Percentiles rank a stretch among this genome's conserved stretches.
These are phyloP conservation scores for Axinella damicornis DNA, from an alignment of 37 sponge, comb jelly and placozoan genomes.

Conservation along the genomic window DNA sequence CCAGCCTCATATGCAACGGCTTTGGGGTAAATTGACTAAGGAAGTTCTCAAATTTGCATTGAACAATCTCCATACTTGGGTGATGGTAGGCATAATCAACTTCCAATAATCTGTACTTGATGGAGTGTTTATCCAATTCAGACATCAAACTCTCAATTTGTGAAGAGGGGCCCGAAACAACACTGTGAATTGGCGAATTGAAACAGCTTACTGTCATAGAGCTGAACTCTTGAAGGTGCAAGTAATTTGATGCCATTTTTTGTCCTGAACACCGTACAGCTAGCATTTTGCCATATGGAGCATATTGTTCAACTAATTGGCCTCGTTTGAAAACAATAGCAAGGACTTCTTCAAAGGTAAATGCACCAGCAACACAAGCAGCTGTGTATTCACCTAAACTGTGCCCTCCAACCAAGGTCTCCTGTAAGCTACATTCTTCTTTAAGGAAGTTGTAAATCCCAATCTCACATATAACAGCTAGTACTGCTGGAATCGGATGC, in stretches of 20 bases:
- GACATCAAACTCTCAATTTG: neutral
- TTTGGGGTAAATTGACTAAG: neutral
- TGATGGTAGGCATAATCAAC: neutral
- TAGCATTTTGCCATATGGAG: neutral
- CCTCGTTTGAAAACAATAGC: slow-evolving; percentile 7
- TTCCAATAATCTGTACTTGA: neutral
- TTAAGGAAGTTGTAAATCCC: no score
- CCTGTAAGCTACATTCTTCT: no score
- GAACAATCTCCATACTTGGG: neutral
- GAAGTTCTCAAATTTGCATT: neutral
- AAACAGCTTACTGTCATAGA: neutral
- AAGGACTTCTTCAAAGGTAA: neutral
- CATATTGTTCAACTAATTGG: neutral
- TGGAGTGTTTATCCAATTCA: no score
- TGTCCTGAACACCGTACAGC: neutral
- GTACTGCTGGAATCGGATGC: no score
- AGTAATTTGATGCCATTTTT: neutral
- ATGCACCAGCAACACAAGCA: neutral
- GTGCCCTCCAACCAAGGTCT: no score
- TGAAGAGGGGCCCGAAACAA: neutral
- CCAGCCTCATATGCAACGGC: neutral
- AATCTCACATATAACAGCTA: no score
- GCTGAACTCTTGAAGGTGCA: no score
- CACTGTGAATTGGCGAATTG: neutral
- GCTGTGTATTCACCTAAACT: slow-evolving; percentile 11